Conservation (phyloP, 2,113 vertebrate species). For the Catharus minimus region DNA sequence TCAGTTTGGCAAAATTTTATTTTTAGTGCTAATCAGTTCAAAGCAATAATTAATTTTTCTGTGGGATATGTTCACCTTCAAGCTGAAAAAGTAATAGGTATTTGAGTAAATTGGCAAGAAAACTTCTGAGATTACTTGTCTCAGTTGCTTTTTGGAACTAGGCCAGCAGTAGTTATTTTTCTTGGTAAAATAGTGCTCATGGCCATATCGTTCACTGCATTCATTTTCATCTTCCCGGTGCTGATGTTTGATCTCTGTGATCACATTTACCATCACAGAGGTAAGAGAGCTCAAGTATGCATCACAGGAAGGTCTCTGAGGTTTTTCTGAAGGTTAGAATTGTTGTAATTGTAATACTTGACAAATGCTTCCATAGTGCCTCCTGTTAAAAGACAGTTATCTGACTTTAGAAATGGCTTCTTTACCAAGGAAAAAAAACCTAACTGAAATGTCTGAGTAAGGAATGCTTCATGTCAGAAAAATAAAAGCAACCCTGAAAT, state of each 20-base stretch:
- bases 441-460: neutral
- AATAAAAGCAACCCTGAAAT: neutral
- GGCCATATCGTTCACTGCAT: slow-evolving; percentile 15
- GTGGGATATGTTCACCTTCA: slow-evolving; percentile 26
- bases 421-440: neutral
- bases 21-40: slow-evolving; percentile 20
- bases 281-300: neutral
- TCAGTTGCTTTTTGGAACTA: slow-evolving; percentile 56
- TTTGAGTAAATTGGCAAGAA: slow-evolving; percentile 62
- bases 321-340: neutral
- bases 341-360: slow-evolving; percentile 14
- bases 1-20: slow-evolving; percentile 12
- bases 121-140: slow-evolving; percentile 18
- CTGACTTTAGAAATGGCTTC: neutral
- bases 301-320: neutral
- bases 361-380: slow-evolving; percentile 36
- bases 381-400: neutral
- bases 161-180: slow-evolving; percentile 51
- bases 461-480: neutral
- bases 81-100: slow-evolving; percentile 41
- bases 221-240: neutral
- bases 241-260: neutral
- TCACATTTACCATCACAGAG: neutral
- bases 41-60: slow-evolving; percentile 50
- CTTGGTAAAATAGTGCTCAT: slow-evolving; percentile 16